phyloP scores from a whole-genome alignment of 2,113 vertebrate genomes.

The Hypomesus transpacificus region DNA sequence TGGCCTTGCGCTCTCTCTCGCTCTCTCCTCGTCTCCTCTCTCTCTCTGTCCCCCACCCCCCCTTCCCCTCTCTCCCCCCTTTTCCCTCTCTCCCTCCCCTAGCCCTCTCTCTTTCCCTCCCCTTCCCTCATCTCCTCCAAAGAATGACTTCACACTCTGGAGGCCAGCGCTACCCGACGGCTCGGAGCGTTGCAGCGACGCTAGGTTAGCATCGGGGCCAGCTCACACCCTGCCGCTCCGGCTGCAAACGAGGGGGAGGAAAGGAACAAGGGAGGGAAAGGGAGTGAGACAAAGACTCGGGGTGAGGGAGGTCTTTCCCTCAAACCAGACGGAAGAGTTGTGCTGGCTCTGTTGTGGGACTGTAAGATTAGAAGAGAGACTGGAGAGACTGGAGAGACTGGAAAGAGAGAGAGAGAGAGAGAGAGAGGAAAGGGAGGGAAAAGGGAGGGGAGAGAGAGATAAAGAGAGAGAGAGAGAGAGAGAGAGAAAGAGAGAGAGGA shows the following conservation, averaged over 20 bases:
- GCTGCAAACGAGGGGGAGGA: slow-evolving; percentile 11
- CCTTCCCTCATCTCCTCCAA: slow-evolving; percentile 46
- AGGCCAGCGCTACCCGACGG: slow-evolving; percentile 32
- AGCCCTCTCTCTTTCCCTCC: slow-evolving; percentile 28
- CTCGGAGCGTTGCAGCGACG: slow-evolving; percentile 34
- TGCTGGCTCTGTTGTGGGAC: too few relatives aligned
- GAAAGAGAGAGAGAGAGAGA: slow-evolving; percentile 32
- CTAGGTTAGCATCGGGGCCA: slow-evolving; percentile 51
- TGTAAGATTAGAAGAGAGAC: too few relatives aligned
- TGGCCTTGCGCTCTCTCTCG: slow-evolving; percentile 56
- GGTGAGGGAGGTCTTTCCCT: not conserved
- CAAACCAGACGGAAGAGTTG: too few relatives aligned
- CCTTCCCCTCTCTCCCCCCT: slow-evolving; percentile 24
- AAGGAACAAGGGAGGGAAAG: slow-evolving; percentile 20
- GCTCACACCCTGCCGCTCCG: slow-evolving; percentile 38
- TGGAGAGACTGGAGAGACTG: slow-evolving; percentile 18
- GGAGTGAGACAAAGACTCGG: slow-evolving; percentile 11
- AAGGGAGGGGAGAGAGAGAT: slow-evolving; percentile 22
- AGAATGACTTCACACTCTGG: slow-evolving; percentile 67
- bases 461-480: slow-evolving; percentile 27
- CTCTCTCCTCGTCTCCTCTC: slow-evolving; percentile 30
- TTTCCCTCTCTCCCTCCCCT: slow-evolving; percentile 25
- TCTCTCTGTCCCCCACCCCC: slow-evolving; percentile 32
- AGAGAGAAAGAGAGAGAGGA: slow-evolving; percentile 25
- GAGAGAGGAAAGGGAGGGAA: slow-evolving; percentile 23